Evolutionary conservation across 1,140 invertebrate genomes (phyloP).

Genomic region (Contarinia nasturtii): DNA sequence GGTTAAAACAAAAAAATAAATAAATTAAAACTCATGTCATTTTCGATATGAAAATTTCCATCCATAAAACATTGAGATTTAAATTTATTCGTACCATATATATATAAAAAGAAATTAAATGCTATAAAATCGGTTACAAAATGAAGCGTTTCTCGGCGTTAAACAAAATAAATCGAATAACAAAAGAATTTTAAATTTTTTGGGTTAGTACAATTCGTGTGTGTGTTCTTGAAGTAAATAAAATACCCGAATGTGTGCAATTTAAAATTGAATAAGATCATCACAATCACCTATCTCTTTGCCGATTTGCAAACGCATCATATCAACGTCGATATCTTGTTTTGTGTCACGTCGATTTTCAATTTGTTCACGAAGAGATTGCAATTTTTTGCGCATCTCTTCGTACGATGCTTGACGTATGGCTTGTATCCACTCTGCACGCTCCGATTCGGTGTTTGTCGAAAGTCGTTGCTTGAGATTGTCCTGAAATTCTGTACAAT

Average conservation of each 20-base stretch:
- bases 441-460: conserved; percentile 56
- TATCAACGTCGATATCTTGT: conserved; percentile 44
- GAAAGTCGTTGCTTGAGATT: conserved; percentile 61
- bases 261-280: conserved; percentile 21
- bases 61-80: too few relatives aligned
- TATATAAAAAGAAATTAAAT: too few relatives aligned
- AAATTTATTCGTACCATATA: too few relatives aligned
- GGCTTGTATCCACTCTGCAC: conserved; percentile 70
- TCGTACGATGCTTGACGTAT: conserved; percentile 72
- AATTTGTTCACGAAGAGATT: conserved; percentile 40
- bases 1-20: not conserved
- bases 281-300: conserved; percentile 40
- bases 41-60: not conserved
- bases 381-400: conserved; percentile 55
- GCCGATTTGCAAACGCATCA: conserved; percentile 43
- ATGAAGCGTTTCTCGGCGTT: too few relatives aligned
- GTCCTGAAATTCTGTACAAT: conserved; percentile 54
- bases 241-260: not conserved
- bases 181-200: too few relatives aligned
- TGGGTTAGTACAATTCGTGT: too few relatives aligned
- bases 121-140: too few relatives aligned
- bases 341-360: conserved; percentile 35
- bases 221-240: not conserved
- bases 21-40: not conserved
- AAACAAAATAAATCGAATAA: too few relatives aligned